Evolutionary conservation across 1,140 invertebrate genomes (phyloP).

Genomic region (Teleogryllus occipitalis): DNA sequence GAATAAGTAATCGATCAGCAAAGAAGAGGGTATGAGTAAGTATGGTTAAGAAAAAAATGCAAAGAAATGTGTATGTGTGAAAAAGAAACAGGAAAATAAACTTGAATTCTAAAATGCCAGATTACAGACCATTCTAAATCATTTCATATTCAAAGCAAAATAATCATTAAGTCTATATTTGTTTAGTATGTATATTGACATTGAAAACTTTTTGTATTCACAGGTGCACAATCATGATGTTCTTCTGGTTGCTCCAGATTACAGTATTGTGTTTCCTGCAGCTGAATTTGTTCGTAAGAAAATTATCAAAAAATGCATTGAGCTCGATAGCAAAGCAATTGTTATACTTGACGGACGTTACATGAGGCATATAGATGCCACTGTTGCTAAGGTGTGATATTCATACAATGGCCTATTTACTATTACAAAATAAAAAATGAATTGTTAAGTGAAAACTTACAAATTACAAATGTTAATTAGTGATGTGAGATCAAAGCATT

Average conservation of each 20-base stretch:
- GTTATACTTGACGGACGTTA: constrained; percentile 54
- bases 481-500: too few species aligned
- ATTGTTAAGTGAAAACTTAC: too few species aligned
- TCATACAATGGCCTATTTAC: too few species aligned
- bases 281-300: constrained; percentile 52
- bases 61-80: constrained; percentile 3
- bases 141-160: background rate
- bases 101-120: constrained; percentile 16
- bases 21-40: too few species aligned
- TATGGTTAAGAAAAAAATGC: background rate
- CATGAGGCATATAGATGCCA: constrained; percentile 50
- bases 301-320: constrained; percentile 32
- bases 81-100: background rate
- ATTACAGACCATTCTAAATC: background rate
- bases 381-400: constrained; percentile 46
- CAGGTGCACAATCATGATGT: constrained; percentile 29
- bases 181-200: constrained; percentile 11
- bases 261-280: constrained; percentile 55
- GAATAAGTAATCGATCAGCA: too few species aligned
- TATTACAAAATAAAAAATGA: too few species aligned
- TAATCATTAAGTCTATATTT: background rate
- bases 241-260: constrained; percentile 47
- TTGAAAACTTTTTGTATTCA: constrained; percentile 3
- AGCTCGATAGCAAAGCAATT: constrained; percentile 27
- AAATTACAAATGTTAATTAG: too few species aligned